Evolutionary conservation across 2,888 invertebrate genomes (phyloP).

Genomic region (Trichacis sp.): DNA sequence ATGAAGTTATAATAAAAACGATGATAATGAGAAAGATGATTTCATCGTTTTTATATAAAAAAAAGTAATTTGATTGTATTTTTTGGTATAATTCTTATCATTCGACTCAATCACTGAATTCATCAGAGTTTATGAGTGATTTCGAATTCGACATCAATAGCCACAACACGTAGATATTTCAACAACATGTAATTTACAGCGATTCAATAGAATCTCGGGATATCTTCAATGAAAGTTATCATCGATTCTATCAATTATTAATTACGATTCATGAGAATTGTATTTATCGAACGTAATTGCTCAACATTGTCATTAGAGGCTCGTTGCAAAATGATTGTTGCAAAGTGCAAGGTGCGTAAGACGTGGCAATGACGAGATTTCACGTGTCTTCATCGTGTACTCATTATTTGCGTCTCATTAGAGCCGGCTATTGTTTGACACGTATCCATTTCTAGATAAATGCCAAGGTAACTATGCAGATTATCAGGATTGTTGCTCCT

Average conservation of each 20-base stretch:
- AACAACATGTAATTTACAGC: background rate
- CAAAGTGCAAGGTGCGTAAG: constrained; percentile 17
- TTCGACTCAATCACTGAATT: too few species aligned
- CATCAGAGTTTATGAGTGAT: too few species aligned
- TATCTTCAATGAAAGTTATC: background rate
- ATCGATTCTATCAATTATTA: background rate
- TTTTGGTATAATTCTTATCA: too few species aligned
- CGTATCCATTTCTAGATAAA: constrained; percentile 59
- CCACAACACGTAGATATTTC: background rate
- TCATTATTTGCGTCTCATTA: constrained; percentile 56
- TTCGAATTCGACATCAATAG: too few species aligned
- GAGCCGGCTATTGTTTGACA: constrained; percentile 57
- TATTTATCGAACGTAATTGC: constrained; percentile 21
- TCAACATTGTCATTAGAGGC: constrained; percentile 23
- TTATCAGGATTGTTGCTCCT: constrained; percentile 43
- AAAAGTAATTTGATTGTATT: too few species aligned
- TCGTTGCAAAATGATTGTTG: constrained; percentile 24
- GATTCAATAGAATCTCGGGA: too few species aligned
- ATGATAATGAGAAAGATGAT: too few species aligned
- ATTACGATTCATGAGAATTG: constrained; percentile 8
- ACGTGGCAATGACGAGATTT: constrained; percentile 33
- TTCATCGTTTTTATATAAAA: too few species aligned
- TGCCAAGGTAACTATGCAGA: constrained; percentile 58
- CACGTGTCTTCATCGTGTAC: constrained; percentile 42
- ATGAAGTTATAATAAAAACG: too few species aligned